Evolutionary conservation across 2,797 vertebrate genomes (phyloP).

Genomic region (Anguilla obscura): DNA sequence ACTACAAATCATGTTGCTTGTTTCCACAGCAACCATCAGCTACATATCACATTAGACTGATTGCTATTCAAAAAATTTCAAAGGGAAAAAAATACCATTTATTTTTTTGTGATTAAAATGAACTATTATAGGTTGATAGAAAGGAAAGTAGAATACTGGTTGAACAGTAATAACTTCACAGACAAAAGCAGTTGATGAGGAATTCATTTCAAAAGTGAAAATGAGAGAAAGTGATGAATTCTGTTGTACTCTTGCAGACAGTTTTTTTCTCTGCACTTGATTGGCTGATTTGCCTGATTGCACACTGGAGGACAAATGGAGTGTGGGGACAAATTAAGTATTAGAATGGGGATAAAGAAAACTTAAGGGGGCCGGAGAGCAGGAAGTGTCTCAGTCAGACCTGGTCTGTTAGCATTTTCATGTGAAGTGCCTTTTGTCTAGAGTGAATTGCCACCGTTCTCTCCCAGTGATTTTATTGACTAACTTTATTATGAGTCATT

Average conservation of each 20-base stretch:
- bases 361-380: background rate
- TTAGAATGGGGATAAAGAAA: background rate
- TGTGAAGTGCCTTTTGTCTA: conserved; percentile 8
- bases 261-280: background rate
- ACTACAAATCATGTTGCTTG: background rate
- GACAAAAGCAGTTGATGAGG: conserved; percentile 4
- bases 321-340: background rate
- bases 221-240: conserved; percentile 3
- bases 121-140: background rate
- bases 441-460: conserved; percentile 1
- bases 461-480: conserved; percentile 1
- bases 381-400: background rate
- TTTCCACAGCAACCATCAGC: conserved; percentile 17
- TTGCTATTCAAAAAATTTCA: background rate
- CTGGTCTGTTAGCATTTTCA: background rate
- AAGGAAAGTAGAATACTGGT: background rate
- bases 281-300: background rate
- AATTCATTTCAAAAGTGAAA: background rate
- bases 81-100: background rate
- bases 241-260: background rate
- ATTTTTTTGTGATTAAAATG: conserved; percentile 10
- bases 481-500: conserved; percentile 13
- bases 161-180: background rate
- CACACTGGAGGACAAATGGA: background rate
- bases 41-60: background rate